Base-by-base conservation (phyloP, 92 coral and sea anemone genomes). In the Bergia puertoricense region DNA sequence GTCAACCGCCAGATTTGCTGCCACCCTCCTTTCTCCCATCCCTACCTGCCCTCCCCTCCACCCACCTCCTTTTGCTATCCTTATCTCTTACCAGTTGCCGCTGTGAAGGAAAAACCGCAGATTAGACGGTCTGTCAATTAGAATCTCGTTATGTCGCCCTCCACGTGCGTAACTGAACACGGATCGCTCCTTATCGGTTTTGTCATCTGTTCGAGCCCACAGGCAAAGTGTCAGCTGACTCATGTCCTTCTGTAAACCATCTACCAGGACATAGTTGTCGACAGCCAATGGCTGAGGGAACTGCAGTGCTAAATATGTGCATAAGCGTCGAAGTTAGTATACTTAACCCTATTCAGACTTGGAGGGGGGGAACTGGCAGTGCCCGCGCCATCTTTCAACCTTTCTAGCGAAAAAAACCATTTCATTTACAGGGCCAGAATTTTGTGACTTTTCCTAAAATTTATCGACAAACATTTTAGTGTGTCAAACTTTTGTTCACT, bases 121-220 rank as follows among this genome's bases (percentile, higher is more conserved):
- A 38, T 50, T 73, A 20, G 87, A 84, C 44, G 87, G 87, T 69
- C 43, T 84, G 66, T 84, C 77, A 36, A 84, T 84, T 46, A 84
- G 77, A 23, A 84, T 71, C 65, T 84, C 87, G 62, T 84, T 84
- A 57, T 84, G 87, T 14, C 87, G 87, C 9, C 86, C 59, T 14
- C 86, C 86, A 9, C 43, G 86, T 50, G 86, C 86, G 73, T 82
- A 82, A 46, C 86, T 82, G 86, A 82, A 82, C 48, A 82, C 18
- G 8, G 86, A 69, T 43, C 86, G 86, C 13, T 66, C 62, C 8
- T 68, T 82, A 11, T 82, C 62, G 2, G 86, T 22, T 37, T 82
- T 67, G 77, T 82, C 86, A 72, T 82, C 86, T 20, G 86, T 82
- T 14, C 74, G 86, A 67, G 86, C 86, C 86, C 86, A 82, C 56